phyloP scores from a whole-genome alignment of 2,888 invertebrate species.

The Phytoseiulus persimilis region DNA sequence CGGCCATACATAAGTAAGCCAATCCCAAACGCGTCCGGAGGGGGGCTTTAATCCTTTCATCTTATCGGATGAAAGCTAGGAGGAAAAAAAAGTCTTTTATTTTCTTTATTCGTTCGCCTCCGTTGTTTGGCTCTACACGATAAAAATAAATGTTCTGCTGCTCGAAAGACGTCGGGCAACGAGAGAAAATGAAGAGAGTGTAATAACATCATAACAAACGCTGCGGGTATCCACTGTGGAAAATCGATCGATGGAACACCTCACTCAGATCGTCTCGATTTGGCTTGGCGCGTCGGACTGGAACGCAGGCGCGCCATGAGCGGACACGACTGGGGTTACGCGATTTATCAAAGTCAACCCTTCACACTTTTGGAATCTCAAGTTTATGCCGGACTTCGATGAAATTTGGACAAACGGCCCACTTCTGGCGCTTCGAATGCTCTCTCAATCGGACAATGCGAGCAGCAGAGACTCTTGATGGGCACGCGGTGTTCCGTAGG shows the following conservation, averaged over 20 bases:
- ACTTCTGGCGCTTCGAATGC: no score
- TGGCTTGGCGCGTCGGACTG: neutral
- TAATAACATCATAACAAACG: neutral
- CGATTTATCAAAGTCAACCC: neutral
- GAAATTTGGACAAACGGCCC: no score
- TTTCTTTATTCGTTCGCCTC: neutral
- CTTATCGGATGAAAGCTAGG: neutral
- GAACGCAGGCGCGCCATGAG: neutral
- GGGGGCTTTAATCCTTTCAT: neutral
- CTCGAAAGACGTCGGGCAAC: neutral
- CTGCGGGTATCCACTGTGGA: neutral
- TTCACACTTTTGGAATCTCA: no score
- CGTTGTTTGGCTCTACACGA: neutral
- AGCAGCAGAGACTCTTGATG: no score
- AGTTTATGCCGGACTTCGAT: no score
- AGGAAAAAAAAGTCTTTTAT: neutral
- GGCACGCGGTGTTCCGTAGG: no score
- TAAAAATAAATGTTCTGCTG: neutral
- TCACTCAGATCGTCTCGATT: neutral
- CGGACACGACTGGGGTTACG: neutral
- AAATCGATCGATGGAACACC: neutral
- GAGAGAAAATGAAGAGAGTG: neutral
- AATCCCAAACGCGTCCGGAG: neutral
- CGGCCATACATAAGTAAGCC: neutral
- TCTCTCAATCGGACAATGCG: no score